Evolutionary conservation across 2,113 vertebrate species (phyloP).

Genomic region (Phyllopteryx taeniolatus): DNA sequence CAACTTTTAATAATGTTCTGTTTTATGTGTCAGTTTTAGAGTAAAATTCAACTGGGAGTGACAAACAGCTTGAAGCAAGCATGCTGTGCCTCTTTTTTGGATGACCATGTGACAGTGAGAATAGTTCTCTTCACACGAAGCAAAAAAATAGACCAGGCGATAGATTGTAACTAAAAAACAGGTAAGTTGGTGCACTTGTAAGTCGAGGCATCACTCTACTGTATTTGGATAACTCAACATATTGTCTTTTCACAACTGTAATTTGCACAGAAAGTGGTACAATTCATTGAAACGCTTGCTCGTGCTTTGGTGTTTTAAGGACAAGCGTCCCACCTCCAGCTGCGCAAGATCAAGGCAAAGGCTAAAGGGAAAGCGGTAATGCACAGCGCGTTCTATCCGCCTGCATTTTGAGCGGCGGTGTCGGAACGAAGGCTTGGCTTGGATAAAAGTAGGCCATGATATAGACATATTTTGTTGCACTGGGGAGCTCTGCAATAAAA

Average conservation of each 20-base stretch:
- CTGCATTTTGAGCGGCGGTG: constrained; percentile 20
- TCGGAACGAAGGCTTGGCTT: constrained; percentile 35
- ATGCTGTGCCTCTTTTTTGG: no score
- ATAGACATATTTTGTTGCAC: constrained; percentile 42
- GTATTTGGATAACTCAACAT: neutral
- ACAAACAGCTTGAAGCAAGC: no score
- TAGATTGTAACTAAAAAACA: no score
- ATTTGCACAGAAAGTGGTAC: neutral
- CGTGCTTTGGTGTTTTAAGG: constrained; percentile 9
- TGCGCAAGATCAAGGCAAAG: constrained; percentile 15
- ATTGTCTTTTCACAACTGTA: neutral
- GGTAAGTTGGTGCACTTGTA: no score
- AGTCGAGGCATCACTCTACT: no score
- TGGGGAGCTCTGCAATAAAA: constrained; percentile 27
- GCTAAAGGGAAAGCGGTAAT: constrained; percentile 17
- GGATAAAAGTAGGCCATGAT: constrained; percentile 56
- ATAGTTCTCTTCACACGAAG: neutral
- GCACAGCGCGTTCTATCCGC: constrained; percentile 35
- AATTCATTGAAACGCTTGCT: constrained; percentile 19
- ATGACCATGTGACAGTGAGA: no score
- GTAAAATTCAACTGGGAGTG: no score
- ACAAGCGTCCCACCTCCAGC: constrained; percentile 10
- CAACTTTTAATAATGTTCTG: no score
- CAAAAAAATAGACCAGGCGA: no score
- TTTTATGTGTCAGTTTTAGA: no score